These are phyloP conservation scores for Hirtodrosophila duncani DNA, from an alignment of 2,888 invertebrate genomes.

Conservation along the genomic window DNA sequence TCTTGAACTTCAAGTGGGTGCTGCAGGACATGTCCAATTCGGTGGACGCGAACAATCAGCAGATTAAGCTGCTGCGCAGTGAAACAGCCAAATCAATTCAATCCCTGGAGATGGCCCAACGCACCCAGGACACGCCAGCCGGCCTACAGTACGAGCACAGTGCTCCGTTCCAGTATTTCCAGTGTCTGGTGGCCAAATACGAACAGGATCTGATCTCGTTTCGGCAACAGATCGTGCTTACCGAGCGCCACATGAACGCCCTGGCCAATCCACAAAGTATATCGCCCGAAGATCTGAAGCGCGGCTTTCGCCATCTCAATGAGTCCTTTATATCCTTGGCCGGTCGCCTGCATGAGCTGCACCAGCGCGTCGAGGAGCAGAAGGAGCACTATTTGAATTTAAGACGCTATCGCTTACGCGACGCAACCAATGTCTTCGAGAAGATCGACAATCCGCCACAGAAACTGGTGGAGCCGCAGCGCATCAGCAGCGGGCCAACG, in stretches of 20 bases:
- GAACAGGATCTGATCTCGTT: constrained; percentile 85
- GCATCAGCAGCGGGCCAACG: constrained; percentile 82
- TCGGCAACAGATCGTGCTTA: constrained; percentile 85
- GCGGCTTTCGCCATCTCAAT: constrained; percentile 89
- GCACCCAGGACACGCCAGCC: constrained; percentile 87
- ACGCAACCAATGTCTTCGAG: constrained; percentile 88
- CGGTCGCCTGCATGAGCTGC: constrained; percentile 90
- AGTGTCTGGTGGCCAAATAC: constrained; percentile 84
- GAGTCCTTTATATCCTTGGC: constrained; percentile 92
- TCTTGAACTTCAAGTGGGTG: constrained; percentile 71
- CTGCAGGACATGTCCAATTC: constrained; percentile 76
- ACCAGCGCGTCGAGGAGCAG: constrained; percentile 86
- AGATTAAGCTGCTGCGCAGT: constrained; percentile 80
- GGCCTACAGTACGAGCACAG: constrained; percentile 88
- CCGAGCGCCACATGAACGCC: constrained; percentile 85
- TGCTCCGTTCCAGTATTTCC: constrained; percentile 85
- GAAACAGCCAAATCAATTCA: constrained; percentile 87
- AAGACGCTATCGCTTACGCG: constrained; percentile 85
- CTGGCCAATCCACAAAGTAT: constrained; percentile 82
- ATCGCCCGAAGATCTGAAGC: constrained; percentile 86
- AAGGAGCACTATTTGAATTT: constrained; percentile 92
- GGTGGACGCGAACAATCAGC: constrained; percentile 76
- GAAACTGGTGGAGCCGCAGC: constrained; percentile 68
- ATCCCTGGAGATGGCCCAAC: constrained; percentile 87
- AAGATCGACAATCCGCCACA: constrained; percentile 74